Percentiles rank a stretch among this genome's conserved stretches.
phyloP scores from a whole-genome alignment of 2,113 vertebrate species.

The Parotia lawesii region DNA sequence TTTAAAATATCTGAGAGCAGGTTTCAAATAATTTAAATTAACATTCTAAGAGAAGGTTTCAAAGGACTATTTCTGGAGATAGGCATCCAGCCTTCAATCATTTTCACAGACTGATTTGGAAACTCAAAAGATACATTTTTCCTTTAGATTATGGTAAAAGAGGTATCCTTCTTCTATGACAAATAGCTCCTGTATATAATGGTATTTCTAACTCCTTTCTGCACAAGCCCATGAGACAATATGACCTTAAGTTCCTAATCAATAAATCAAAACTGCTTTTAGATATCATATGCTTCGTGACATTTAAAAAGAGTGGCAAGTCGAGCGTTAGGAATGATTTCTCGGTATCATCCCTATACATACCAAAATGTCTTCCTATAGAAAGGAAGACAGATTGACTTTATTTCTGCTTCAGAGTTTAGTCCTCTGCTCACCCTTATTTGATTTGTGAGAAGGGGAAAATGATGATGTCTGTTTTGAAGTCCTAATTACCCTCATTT shows the following conservation, averaged over 20 bases:
- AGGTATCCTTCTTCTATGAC: neutral
- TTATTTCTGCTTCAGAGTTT: neutral
- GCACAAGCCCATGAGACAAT: neutral
- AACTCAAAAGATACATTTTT: neutral
- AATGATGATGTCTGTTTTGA: neutral
- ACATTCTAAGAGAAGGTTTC: neutral
- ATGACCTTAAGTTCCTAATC: slow-evolving; percentile 26
- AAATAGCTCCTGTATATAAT: neutral
- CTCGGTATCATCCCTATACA: neutral
- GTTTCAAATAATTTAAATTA: neutral
- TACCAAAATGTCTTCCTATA: neutral
- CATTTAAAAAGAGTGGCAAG: neutral
- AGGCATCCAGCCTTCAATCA: neutral
- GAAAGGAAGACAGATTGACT: neutral
- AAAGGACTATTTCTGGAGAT: neutral
- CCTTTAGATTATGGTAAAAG: neutral
- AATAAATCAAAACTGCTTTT: slow-evolving; percentile 39
- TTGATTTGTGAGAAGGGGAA: neutral
- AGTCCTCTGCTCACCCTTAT: neutral
- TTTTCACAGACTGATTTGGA: neutral
- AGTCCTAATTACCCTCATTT: neutral
- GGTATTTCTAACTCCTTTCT: neutral
- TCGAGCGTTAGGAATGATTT: neutral
- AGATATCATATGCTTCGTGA: neutral
- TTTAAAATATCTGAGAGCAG: neutral